Percentiles rank a stretch among this genome's conserved stretches.
phyloP scores from a whole-genome alignment of 2,888 invertebrate genomes.

The Aleiodes alternator region DNA sequence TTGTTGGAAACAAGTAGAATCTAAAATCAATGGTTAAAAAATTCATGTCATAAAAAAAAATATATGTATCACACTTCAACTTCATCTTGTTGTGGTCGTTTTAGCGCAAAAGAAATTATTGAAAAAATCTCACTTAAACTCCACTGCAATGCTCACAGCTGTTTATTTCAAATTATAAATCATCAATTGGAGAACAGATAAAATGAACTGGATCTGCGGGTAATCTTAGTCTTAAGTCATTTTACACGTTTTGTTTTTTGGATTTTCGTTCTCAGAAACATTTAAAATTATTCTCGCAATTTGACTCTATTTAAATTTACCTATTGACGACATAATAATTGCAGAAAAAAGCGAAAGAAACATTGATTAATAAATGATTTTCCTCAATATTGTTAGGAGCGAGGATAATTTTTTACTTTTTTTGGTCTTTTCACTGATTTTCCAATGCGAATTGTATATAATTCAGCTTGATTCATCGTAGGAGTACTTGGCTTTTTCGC shows the following conservation, averaged over 20 bases:
- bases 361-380: too few species aligned
- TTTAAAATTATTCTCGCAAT: too few species aligned
- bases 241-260: conserved; percentile 1
- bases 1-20: neutral
- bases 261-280: neutral
- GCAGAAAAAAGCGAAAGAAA: too few species aligned
- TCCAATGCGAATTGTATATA: too few species aligned
- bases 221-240: conserved; percentile 16
- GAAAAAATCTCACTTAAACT: neutral
- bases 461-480: too few species aligned
- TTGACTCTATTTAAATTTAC: too few species aligned
- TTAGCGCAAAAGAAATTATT: neutral
- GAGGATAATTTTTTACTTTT: too few species aligned
- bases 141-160: conserved; percentile 11
- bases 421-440: too few species aligned
- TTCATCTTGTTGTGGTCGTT: conserved; percentile 23
- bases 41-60: conserved; percentile 15
- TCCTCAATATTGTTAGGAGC: too few species aligned
- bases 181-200: neutral
- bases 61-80: conserved; percentile 24
- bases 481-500: too few species aligned
- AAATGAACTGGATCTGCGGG: conserved; percentile 19
- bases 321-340: too few species aligned
- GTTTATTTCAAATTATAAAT: neutral
- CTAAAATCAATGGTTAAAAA: conserved; percentile 15